Conservation (phyloP, 2,888 invertebrate genomes). For the Lithophane leautieri region DNA sequence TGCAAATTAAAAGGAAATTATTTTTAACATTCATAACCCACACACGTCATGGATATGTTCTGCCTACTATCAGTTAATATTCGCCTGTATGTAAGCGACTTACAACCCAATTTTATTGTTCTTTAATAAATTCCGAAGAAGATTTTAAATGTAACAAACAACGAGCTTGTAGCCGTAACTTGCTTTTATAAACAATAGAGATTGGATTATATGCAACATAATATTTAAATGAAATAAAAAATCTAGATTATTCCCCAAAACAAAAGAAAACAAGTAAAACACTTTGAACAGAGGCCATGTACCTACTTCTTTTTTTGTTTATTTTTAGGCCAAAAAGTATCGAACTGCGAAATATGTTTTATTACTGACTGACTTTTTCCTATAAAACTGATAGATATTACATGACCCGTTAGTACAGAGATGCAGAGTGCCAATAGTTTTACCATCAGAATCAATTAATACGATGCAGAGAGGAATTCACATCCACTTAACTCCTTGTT, state of each 20-base stretch:
- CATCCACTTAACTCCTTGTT: conserved; percentile 10
- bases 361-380: background rate
- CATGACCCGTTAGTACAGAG: background rate
- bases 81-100: background rate
- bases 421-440: conserved; percentile 16
- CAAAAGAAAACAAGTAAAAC: background rate
- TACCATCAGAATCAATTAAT: conserved; percentile 30
- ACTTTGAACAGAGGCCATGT: background rate
- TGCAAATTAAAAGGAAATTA: conserved; percentile 57
- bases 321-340: background rate
- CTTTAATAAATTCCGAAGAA: conserved; percentile 10
- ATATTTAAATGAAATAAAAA: background rate
- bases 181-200: conserved; percentile 21
- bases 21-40: conserved; percentile 40
- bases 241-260: background rate
- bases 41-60: conserved; percentile 20
- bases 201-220: conserved; percentile 26
- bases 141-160: conserved; percentile 28
- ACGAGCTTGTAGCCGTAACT: conserved; percentile 46
- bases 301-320: background rate
- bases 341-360: background rate
- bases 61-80: conserved; percentile 10
- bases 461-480: conserved; percentile 29
- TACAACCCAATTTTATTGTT: conserved; percentile 16
- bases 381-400: background rate